Base-by-base conservation (phyloP, 2,888 invertebrate species). In the Leptogaster cylindrica region DNA sequence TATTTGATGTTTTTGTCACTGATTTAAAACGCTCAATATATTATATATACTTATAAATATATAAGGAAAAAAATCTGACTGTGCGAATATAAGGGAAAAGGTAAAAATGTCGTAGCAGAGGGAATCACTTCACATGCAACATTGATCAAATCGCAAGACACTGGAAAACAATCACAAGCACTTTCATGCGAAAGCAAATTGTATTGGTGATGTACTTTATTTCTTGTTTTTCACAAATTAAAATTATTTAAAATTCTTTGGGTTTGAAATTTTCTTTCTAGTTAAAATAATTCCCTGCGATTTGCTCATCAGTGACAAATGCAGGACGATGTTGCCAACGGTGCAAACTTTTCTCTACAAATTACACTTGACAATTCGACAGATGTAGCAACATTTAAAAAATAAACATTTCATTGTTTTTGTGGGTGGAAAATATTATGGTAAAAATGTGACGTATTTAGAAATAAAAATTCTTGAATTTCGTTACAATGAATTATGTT, bases 271-370 rank as follows among this genome's bases (percentile, higher is more conserved):
- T 64, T 7, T 33, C 12, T 48, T 18, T 39, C 31, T 20, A 31
- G 31, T 64, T 67, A 41, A 36, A 18, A 12, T 58, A 51, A 55
- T 61, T 58, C 52, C 46, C 64, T 64, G 44, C 70, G 67, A 70
- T 67, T 70, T 51, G 61, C 61, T 70, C 70, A 70, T 70, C 70
- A 61, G 44, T 67, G 70, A 68, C 70, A 70, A 68, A 69, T 69
- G 61, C 69, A 50, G 50, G 46, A 31, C 67, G 66, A 69, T 66
- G 69, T 69, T 68, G 64, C 64, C 64, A 64, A 48, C 64, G 64
- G 31, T 64, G 64, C 64, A 64, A 64, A 64, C 23, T 48, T 23
- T 64, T n/a, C n/a, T n/a, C n/a, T n/a, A n/a, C n/a, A n/a, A n/a
- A 14, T 48, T 14, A 12, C 48, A 5, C 12, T 31, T 64, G 64